Evolutionary conservation across 2,888 invertebrate genomes (phyloP).

Genomic region (Zonitis immaculata): DNA sequence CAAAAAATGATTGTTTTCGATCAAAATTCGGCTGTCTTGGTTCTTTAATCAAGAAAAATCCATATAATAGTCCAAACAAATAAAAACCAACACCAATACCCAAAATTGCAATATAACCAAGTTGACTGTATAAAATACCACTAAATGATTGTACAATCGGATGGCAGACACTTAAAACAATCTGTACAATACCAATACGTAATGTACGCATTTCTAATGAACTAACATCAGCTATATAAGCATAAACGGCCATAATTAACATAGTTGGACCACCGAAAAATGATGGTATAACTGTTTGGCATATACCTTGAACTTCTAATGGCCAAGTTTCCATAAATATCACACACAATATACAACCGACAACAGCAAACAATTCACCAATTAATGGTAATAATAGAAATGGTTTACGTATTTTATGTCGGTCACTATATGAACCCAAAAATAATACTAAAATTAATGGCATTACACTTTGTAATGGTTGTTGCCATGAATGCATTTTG

Average conservation of each 20-base stretch:
- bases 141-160: constrained; percentile 38
- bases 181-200: constrained; percentile 56
- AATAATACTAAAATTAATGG: constrained; percentile 44
- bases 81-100: constrained; percentile 35
- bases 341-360: constrained; percentile 53
- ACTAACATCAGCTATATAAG: constrained; percentile 49
- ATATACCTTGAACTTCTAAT: constrained; percentile 51
- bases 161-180: constrained; percentile 35
- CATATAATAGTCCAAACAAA: constrained; percentile 37
- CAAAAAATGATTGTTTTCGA: constrained; percentile 26
- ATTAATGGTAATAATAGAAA: constrained; percentile 44
- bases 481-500: constrained; percentile 45
- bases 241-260: constrained; percentile 44
- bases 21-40: constrained; percentile 25
- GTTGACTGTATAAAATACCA: constrained; percentile 34
- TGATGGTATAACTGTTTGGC: constrained; percentile 55
- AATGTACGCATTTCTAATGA: constrained; percentile 57
- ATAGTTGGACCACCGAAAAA: constrained; percentile 56
- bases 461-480: constrained; percentile 39
- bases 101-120: constrained; percentile 41
- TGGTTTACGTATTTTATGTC: constrained; percentile 44
- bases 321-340: constrained; percentile 56
- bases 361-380: constrained; percentile 48
- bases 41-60: constrained; percentile 41
- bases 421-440: constrained; percentile 46